These are phyloP conservation scores for Archocentrus centrarchus DNA, from an alignment of 2,113 vertebrate genomes.

Conservation along the genomic window DNA sequence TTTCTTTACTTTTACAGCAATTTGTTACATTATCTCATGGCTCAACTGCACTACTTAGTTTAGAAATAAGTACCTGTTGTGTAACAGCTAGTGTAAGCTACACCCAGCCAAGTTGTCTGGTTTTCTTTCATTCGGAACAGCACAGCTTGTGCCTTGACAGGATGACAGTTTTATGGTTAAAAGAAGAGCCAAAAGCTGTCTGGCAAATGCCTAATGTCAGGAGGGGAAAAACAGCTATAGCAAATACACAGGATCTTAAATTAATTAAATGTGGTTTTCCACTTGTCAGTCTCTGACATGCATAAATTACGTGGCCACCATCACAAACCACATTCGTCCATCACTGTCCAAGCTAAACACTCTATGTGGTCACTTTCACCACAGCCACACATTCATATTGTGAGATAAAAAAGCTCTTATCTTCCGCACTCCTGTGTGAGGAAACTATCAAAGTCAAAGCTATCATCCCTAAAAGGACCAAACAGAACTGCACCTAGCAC, in stretches of 20 bases:
- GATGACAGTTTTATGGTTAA: neutral
- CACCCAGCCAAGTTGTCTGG: neutral
- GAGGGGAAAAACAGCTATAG: neutral
- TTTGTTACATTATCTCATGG: neutral
- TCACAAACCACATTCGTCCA: conserved; percentile 10
- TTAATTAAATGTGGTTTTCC: neutral
- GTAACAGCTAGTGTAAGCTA: neutral
- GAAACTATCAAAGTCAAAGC: conserved; percentile 38
- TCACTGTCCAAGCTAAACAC: neutral
- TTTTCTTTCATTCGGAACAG: neutral
- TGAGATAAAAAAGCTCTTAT: conserved; percentile 14
- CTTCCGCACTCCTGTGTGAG: neutral
- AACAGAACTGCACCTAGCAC: conserved; percentile 31
- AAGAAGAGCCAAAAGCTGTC: neutral
- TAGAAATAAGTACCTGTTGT: neutral
- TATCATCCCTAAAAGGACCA: conserved; percentile 8
- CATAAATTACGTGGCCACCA: neutral
- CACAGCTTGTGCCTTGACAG: neutral
- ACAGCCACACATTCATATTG: conserved; percentile 13
- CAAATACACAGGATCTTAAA: neutral
- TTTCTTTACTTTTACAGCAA: neutral
- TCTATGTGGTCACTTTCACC: neutral
- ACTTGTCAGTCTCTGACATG: neutral
- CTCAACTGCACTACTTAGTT: neutral
- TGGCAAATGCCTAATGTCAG: neutral